phyloP scores from a whole-genome alignment of 2,888 invertebrate species.

The Netelia inedita region DNA sequence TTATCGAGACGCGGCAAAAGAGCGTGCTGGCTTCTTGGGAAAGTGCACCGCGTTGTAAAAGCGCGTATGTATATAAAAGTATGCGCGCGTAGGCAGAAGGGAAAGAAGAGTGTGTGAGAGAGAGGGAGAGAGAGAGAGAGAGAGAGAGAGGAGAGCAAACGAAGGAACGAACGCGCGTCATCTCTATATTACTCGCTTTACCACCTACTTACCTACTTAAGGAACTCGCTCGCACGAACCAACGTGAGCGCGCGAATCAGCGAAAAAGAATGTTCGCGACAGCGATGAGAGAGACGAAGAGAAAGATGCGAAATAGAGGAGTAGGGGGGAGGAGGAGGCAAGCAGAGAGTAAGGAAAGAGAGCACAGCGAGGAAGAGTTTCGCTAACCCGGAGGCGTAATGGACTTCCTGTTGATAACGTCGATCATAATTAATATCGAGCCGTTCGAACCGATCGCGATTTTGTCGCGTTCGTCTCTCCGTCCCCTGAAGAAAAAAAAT shows the following conservation, averaged over 20 bases:
- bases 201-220: conserved; percentile 71
- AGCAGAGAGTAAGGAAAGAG: neutral
- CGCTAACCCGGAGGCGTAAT: conserved; percentile 57
- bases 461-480: conserved; percentile 15
- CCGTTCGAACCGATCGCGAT: conserved; percentile 47
- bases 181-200: conserved; percentile 65
- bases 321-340: neutral
- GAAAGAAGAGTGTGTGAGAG: neutral
- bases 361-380: conserved; percentile 51
- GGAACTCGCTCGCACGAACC: conserved; percentile 49
- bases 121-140: neutral
- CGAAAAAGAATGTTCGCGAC: conserved; percentile 38
- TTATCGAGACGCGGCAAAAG: conserved; percentile 5
- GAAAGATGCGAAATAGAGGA: conserved; percentile 1
- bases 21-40: neutral
- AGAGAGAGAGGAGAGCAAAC: conserved; percentile 12
- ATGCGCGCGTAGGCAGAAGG: conserved; percentile 36
- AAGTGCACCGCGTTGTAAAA: conserved; percentile 26
- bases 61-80: neutral
- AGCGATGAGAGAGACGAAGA: neutral
- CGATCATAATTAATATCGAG: conserved; percentile 69
- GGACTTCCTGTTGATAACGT: conserved; percentile 65
- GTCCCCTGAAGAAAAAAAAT: neutral
- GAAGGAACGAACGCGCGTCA: conserved; percentile 51
- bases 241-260: conserved; percentile 36